These are phyloP conservation scores for Gryllus longicercus DNA, from an alignment of 2,888 invertebrate species.

Conservation along the genomic window DNA sequence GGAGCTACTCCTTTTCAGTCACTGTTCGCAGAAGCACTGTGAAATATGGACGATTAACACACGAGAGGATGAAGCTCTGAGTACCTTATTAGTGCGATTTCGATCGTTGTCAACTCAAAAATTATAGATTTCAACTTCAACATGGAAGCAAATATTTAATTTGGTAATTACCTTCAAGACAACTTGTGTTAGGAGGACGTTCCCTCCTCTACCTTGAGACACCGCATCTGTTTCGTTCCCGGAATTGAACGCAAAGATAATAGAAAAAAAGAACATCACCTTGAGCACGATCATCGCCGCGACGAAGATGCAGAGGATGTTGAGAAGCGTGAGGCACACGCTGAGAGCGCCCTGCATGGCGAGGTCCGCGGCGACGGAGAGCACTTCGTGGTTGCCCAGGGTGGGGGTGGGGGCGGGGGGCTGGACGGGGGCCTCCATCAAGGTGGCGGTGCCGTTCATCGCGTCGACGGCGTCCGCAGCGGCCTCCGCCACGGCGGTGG, in stretches of 20 bases:
- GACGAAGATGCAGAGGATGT: constrained; percentile 68
- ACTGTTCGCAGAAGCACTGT: no score
- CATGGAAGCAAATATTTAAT: no score
- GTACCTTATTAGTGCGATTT: no score
- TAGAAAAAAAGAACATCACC: constrained; percentile 45
- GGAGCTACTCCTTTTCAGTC: no score
- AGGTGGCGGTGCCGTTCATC: constrained; percentile 40
- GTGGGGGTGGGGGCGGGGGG: constrained; percentile 48
- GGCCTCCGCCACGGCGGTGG: not conserved
- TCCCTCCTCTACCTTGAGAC: no score
- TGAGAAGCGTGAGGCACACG: constrained; percentile 67
- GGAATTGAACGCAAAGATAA: not conserved
- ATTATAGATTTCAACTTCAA: no score
- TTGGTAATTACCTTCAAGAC: no score
- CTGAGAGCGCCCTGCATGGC: constrained; percentile 64
- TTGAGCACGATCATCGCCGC: constrained; percentile 68
- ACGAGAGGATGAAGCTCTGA: no score
- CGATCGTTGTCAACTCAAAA: no score
- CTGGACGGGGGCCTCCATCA: not conserved
- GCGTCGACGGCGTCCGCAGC: constrained; percentile 39
- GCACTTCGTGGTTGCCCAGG: constrained; percentile 35
- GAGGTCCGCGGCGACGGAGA: constrained; percentile 54
- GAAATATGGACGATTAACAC: no score
- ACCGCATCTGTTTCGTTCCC: no score
- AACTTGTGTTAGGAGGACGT: no score